Evolutionary conservation across 2,797 vertebrate species (phyloP), one percentile per base, ranked within the genome.

Genomic region (Petrocephalus schoutedeni): DNA sequence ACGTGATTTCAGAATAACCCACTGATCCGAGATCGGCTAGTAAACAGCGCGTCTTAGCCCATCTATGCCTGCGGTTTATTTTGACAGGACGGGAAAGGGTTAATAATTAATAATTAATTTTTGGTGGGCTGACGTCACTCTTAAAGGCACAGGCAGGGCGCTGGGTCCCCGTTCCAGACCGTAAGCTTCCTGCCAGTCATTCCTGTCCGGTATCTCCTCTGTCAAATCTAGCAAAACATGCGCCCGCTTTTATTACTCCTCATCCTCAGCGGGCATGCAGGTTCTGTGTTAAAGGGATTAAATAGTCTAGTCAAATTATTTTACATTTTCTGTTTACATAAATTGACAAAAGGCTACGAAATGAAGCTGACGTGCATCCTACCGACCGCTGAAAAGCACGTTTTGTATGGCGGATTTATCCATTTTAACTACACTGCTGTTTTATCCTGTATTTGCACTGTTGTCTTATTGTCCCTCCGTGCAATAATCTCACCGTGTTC

Each of bases 21-120:
- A 80, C 74, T 21, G 74, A 80, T 49, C 74, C 41, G 74, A 80
- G 74, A 80, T 80, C 74, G 74, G 74, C 49, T 80, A 49, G 41
- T 16, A 49, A 80, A 49, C 19, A 49, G 1, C 41, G 14, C 45
- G 45, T 49, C 19, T 80, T n/a, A 10, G 28, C 6, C 74, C 16
- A 80, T 80, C 41, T 45, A 80, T 41, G 19, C 19, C 16, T 21
- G 8, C 3, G 74, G 2, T 49, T 49, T 49, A 49, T 49, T 49
- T 80, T 80, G 41, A 45, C 74, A 80, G 74, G 2, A 49, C 74
- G 36, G 41, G 74, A 80, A 80, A 80, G 74, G 41, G 74, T 80
- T 80, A 80, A 49, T 80, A 3, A 49, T 80, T 80, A 77, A 41
- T 77, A n/a, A 45, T 80, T 80, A 8, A 80, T 49, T 80, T 45